Conservation (phyloP, 2,888 invertebrate genomes). For the Prosopocoilus inquinatus region DNA sequence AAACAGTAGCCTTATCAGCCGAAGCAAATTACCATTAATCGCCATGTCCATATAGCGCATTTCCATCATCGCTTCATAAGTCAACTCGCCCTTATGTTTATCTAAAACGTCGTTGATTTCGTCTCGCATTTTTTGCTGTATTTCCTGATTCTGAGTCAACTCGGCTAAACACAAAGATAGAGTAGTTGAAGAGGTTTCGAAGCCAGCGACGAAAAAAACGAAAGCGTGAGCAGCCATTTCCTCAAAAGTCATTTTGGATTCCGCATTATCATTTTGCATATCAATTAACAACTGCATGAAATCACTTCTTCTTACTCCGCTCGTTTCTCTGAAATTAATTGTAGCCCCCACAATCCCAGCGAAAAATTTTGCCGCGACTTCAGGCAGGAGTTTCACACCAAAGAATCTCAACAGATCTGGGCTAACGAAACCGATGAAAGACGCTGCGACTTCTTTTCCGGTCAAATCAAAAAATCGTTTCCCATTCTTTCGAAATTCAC, state of each 20-base stretch:
- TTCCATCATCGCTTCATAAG: conserved; percentile 13
- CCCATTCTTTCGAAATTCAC: conserved; percentile 48
- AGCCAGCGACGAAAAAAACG: conserved; percentile 60
- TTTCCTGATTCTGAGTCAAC: conserved; percentile 50
- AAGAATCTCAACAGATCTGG: conserved; percentile 30
- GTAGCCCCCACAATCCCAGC: conserved; percentile 47
- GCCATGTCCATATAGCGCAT: conserved; percentile 53
- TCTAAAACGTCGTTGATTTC: conserved; percentile 44
- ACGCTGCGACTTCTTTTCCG: conserved; percentile 12
- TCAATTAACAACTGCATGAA: conserved; percentile 57
- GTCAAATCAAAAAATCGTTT: conserved; percentile 18
- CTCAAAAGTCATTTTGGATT: conserved; percentile 25
- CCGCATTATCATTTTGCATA: conserved; percentile 38
- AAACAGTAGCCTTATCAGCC: too few species aligned
- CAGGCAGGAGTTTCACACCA: conserved; percentile 26
- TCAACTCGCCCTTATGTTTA: conserved; percentile 39
- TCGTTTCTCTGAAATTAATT: conserved; percentile 49
- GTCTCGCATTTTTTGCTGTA: conserved; percentile 49
- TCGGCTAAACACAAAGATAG: conserved; percentile 57
- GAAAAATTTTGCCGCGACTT: conserved; percentile 48
- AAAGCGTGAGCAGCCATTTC: conserved; percentile 54
- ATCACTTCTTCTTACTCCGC: conserved; percentile 52
- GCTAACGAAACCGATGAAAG: conserved; percentile 13
- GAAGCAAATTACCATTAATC: conserved; percentile 42
- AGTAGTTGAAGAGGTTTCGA: conserved; percentile 60